Percentiles rank a stretch among this genome's conserved stretches.
Conservation (phyloP, 2,888 invertebrate genomes). For the Pardosa pseudoannulata region DNA sequence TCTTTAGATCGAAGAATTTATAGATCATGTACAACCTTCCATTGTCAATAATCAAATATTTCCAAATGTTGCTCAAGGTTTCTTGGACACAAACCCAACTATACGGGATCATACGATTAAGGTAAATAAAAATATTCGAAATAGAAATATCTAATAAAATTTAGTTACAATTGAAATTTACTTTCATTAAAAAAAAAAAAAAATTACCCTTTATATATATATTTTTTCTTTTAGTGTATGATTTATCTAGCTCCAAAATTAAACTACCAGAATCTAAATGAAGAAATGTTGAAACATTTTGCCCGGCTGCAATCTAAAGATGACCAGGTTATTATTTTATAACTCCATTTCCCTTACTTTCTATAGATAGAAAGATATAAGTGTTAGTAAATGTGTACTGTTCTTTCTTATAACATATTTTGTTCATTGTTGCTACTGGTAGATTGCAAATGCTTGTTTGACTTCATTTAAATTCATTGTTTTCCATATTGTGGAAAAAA, state of each 20-base stretch:
- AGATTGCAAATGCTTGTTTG: too few species aligned
- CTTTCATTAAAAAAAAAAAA: too few species aligned
- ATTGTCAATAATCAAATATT: constrained; percentile 97
- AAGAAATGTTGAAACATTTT: constrained; percentile 96
- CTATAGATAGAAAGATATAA: too few species aligned
- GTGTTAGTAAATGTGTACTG: too few species aligned
- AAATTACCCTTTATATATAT: too few species aligned
- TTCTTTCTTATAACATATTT: too few species aligned
- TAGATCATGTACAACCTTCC: constrained; percentile 81
- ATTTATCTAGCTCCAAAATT: constrained; percentile 96
- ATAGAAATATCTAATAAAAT: too few species aligned
- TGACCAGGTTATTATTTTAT: constrained; percentile 85
- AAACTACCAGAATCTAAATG: constrained; percentile 97
- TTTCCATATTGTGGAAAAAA: too few species aligned
- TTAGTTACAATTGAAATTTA: too few species aligned
- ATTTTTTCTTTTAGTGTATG: constrained; percentile 84
- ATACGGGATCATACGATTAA: constrained; percentile 98
- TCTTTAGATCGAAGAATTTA: constrained; percentile 86
- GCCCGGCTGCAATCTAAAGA: constrained; percentile 96
- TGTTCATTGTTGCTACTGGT: too few species aligned
- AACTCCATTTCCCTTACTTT: too few species aligned
- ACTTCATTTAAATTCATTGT: too few species aligned
- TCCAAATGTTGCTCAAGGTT: constrained; percentile 94
- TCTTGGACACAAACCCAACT: constrained; percentile 96
- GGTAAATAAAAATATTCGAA: constrained; percentile 79